These are phyloP conservation scores for Loriculus beryllinus DNA, from an alignment of 2,797 vertebrate species.

Conservation along the genomic window DNA sequence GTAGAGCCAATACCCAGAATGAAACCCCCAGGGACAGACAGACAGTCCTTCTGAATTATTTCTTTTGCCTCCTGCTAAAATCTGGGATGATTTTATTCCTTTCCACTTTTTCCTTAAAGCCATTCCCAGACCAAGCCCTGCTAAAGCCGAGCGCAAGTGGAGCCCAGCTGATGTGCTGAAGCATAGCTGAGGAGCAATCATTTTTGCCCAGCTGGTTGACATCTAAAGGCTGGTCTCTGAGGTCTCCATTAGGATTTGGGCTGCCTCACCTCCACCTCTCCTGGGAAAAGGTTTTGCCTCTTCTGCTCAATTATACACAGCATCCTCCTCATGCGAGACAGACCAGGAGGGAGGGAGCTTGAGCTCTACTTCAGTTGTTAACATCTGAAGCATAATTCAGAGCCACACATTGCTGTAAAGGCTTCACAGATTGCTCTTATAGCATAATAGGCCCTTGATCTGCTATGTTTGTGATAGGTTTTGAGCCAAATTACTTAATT, in stretches of 20 bases:
- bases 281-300: constrained; percentile 12
- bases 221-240: constrained; percentile 18
- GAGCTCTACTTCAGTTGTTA: background rate
- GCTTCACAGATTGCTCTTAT: background rate
- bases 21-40: background rate
- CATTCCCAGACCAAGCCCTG: background rate
- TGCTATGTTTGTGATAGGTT: background rate
- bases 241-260: constrained; percentile 46
- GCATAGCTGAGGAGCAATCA: background rate
- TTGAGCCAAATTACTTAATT: background rate
- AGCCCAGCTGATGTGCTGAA: background rate
- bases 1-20: too few species aligned
- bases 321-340: background rate
- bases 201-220: background rate
- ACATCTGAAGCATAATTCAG: background rate
- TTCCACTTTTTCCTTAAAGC: background rate
- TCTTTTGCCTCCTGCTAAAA: background rate
- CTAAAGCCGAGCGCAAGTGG: background rate
- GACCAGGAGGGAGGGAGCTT: background rate
- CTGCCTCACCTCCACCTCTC: background rate
- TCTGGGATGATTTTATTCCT: background rate
- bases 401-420: background rate
- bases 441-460: background rate
- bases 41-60: background rate
- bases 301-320: constrained; percentile 17